Conservation (phyloP, 30 jellyfish, hydroid and myxozoan genomes). For the Chironex yamaguchii region DNA sequence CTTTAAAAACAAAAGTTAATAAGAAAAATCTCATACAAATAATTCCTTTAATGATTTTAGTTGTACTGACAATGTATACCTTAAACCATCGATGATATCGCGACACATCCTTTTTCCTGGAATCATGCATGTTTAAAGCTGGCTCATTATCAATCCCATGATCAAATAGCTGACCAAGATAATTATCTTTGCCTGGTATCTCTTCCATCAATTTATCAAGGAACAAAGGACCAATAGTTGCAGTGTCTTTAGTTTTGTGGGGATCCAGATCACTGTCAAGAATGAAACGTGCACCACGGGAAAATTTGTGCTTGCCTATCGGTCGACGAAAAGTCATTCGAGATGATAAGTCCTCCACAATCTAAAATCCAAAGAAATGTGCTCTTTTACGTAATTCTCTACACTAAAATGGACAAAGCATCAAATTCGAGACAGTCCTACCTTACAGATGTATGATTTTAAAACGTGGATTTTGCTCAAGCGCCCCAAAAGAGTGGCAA, state of each 20-base stretch:
- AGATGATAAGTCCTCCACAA: constrained; percentile 60
- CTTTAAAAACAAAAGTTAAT: no score
- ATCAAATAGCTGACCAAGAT: constrained; percentile 48
- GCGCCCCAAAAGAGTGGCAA: no score
- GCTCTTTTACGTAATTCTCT: no score
- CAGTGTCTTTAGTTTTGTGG: not conserved
- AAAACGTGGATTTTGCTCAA: no score
- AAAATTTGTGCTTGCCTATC: constrained; percentile 4
- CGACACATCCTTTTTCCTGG: constrained; percentile 67
- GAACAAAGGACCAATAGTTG: not conserved
- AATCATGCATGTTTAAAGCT: constrained; percentile 19
- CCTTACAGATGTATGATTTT: no score
- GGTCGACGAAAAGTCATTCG: constrained; percentile 53
- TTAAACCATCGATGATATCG: constrained; percentile 69
- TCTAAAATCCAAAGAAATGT: no score
- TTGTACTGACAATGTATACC: not conserved
- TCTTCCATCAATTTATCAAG: constrained; percentile 64
- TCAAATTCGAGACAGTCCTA: no score
- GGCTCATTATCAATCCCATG: constrained; percentile 29
- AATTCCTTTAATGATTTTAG: not conserved
- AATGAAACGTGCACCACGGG: constrained; percentile 83
- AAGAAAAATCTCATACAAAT: no score
- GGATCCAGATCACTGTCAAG: constrained; percentile 21
- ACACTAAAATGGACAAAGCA: no score
- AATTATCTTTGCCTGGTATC: constrained; percentile 73